Percentiles rank a stretch among this genome's conserved stretches.
Evolutionary conservation across 2,797 vertebrate species (phyloP).

Genomic region (Eurystomus glaucurus): DNA sequence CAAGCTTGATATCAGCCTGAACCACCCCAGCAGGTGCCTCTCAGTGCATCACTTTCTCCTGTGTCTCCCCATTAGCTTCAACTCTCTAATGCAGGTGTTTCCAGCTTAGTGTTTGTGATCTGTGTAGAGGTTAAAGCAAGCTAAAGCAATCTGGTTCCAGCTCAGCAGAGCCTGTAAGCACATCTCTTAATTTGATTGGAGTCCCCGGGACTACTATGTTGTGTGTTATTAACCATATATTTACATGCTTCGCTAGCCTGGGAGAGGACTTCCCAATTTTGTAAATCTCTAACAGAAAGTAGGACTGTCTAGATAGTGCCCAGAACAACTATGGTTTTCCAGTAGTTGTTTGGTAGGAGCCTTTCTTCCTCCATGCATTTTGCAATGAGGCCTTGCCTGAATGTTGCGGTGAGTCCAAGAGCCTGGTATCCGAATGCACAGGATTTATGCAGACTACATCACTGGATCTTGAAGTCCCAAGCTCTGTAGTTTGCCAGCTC

Average conservation of each 20-base stretch:
- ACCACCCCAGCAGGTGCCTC: not conserved
- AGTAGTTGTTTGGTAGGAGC: not conserved
- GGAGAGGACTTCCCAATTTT: not conserved
- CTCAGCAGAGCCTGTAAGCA: slow-evolving; percentile 49
- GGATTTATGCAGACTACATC: not conserved
- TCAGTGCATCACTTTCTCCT: not conserved
- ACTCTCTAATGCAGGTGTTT: not conserved
- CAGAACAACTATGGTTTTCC: not conserved
- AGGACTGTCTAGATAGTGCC: not conserved
- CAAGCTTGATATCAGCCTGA: fast-evolving
- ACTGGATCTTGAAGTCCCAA: not conserved
- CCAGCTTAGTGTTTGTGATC: slow-evolving; percentile 11
- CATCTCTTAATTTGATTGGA: slow-evolving; percentile 17
- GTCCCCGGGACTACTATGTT: not conserved
- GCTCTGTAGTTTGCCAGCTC: not conserved
- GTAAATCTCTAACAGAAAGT: not conserved
- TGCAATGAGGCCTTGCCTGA: not conserved
- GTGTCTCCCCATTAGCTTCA: not conserved
- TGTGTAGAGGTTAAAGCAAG: slow-evolving; percentile 44
- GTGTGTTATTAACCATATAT: not conserved
- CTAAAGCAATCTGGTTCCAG: slow-evolving; percentile 2
- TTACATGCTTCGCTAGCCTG: not conserved
- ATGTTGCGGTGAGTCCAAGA: not conserved
- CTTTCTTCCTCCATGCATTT: not conserved
- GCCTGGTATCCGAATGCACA: not conserved